Conservation (phyloP, 2,797 vertebrate genomes). For the Amblyraja radiata region DNA sequence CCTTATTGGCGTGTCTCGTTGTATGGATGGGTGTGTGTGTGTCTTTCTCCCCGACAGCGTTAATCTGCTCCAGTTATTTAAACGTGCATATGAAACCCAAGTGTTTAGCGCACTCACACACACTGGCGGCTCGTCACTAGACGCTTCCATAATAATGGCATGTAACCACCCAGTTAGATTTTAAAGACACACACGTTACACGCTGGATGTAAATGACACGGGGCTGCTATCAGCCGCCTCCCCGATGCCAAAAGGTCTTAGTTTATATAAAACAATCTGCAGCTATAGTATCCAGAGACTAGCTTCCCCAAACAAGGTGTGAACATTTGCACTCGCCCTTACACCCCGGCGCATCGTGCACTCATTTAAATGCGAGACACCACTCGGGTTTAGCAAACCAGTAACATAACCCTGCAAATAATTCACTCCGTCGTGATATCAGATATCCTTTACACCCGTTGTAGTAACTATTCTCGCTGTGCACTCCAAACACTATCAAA, state of each 20-base stretch:
- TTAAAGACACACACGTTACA: neutral
- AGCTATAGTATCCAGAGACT: too few relatives aligned
- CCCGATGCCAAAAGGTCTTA: too few relatives aligned
- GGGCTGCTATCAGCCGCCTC: neutral
- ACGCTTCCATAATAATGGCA: neutral
- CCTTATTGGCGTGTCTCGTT: neutral
- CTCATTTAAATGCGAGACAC: neutral
- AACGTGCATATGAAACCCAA: conserved; percentile 24
- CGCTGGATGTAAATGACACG: neutral
- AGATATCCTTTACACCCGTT: neutral
- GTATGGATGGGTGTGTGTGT: too few relatives aligned
- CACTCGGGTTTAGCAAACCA: neutral
- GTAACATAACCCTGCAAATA: neutral
- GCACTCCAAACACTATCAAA: neutral
- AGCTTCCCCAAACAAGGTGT: neutral
- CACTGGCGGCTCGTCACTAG: neutral
- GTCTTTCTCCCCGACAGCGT: neutral
- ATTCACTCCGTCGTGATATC: neutral
- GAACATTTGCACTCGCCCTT: neutral
- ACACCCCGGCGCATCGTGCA: neutral
- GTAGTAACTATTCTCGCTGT: too few relatives aligned
- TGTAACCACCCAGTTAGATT: neutral
- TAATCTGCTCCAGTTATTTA: conserved; percentile 25
- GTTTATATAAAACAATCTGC: too few relatives aligned
- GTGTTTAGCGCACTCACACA: neutral